A percentile compares a stretch with the other conserved stretches of the same genome.
Evolutionary conservation across 2,113 vertebrate genomes (phyloP).

Genomic region (Arenaria interpres): DNA sequence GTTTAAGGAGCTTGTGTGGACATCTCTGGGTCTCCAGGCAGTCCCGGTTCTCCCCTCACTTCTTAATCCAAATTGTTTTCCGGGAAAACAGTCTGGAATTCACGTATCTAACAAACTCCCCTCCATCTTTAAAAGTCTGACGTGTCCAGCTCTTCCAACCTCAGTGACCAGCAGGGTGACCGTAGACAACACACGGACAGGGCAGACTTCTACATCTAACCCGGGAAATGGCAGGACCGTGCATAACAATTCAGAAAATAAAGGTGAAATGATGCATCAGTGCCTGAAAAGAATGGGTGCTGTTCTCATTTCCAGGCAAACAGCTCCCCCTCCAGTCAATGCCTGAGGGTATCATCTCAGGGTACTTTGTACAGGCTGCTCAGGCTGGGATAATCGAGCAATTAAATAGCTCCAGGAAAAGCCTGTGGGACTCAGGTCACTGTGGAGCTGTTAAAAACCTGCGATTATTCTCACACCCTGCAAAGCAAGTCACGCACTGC

Average conservation of each 20-base stretch:
- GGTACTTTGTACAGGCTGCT: background rate
- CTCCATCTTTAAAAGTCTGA: background rate
- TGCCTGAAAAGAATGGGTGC: no score
- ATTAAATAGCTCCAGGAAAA: background rate
- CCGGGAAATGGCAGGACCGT: background rate
- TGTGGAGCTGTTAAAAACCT: background rate
- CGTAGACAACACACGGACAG: accelerated
- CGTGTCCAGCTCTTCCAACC: background rate
- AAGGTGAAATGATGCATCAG: background rate
- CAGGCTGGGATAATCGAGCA: background rate
- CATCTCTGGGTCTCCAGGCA: background rate
- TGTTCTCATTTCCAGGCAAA: background rate
- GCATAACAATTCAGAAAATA: background rate
- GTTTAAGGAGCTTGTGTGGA: background rate
- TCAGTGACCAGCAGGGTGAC: background rate
- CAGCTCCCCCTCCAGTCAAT: background rate
- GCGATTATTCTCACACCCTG: background rate
- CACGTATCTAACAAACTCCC: background rate
- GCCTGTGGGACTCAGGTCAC: background rate
- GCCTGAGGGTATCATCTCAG: background rate
- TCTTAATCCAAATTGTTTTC: background rate
- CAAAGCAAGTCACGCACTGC: background rate
- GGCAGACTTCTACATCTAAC: background rate
- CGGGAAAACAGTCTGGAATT: background rate
- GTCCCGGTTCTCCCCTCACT: background rate